Percentiles rank a stretch among this genome's conserved stretches.
Evolutionary conservation across 2,888 invertebrate genomes (phyloP).

Genomic region (Drosophila meridionalis): DNA sequence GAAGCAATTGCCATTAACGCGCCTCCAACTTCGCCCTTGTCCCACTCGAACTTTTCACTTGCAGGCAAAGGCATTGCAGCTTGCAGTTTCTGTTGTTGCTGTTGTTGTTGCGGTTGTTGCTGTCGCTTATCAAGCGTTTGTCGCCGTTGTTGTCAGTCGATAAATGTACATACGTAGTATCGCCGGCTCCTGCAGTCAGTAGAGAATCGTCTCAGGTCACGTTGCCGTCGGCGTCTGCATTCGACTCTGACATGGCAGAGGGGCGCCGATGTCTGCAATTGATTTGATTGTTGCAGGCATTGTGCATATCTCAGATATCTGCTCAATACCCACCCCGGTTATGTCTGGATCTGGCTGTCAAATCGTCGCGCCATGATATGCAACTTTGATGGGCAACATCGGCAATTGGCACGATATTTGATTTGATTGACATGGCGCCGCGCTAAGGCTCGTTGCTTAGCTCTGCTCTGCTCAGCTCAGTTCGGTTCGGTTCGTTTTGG

Average conservation of each 20-base stretch:
- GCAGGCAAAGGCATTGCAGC: conserved; percentile 28
- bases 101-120: conserved; percentile 8
- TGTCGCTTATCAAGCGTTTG: conserved; percentile 63
- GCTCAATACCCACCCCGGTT: conserved; percentile 1
- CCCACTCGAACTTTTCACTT: conserved; percentile 20
- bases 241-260: conserved; percentile 37
- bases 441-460: conserved; percentile 14
- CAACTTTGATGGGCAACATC: conserved; percentile 49
- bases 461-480: neutral
- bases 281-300: conserved; percentile 59
- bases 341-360: conserved; percentile 58
- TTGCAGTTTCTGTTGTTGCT: conserved; percentile 20
- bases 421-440: conserved; percentile 67
- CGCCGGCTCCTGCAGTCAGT: conserved; percentile 1
- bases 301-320: conserved; percentile 32
- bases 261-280: conserved; percentile 45
- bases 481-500: neutral
- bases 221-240: conserved; percentile 27
- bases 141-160: conserved; percentile 33
- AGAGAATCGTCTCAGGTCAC: conserved; percentile 22
- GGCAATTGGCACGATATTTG: conserved; percentile 68
- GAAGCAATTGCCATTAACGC: conserved; percentile 61
- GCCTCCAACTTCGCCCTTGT: conserved; percentile 13
- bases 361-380: conserved; percentile 66
- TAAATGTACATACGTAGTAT: conserved; percentile 27